These are phyloP conservation scores for pig (Sus scrofa) DNA, from an alignment of 2,113 vertebrate species.

Conservation along the genomic window T2T-Sscrofa CM000822.6:10841001-10841500, in stretches of 20 bases:
- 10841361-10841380: not conserved
- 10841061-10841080: not conserved
- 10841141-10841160: not conserved
- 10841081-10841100: too few relatives aligned
- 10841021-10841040: not conserved
- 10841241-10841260: not conserved
- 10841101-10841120: not conserved
- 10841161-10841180: not conserved
- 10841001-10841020: not conserved
- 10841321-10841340: not conserved
- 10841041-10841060: not conserved
- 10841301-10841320: not conserved
- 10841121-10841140: not conserved
- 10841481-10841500: not conserved
- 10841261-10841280: not conserved
- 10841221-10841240: not conserved
- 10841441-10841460: not conserved
- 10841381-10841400: too few relatives aligned
- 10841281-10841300: not conserved
- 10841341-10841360: not conserved
- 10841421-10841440: not conserved
- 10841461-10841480: not conserved
- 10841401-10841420: not conserved
- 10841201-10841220: not conserved
- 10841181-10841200: not conserved